Percentiles rank a stretch among this genome's conserved stretches.
Conservation (phyloP, 2,888 invertebrate genomes). For the Pomacea canaliculata region DNA sequence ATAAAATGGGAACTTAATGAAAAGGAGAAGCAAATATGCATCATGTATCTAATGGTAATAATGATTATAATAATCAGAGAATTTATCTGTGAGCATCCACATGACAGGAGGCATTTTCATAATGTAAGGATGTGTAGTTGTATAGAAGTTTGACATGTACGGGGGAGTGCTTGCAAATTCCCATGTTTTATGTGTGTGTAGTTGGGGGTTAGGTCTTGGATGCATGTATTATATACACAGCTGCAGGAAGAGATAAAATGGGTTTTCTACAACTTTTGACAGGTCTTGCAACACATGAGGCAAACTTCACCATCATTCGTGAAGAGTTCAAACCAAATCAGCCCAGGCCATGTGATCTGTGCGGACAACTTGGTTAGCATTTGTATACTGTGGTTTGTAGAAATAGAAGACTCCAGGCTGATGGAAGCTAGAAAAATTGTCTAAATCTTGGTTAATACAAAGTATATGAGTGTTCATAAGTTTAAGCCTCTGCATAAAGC, state of each 20-base stretch:
- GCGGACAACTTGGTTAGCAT: conserved; percentile 77
- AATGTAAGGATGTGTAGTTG: no score
- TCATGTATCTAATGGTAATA: no score
- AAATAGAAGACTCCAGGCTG: not conserved
- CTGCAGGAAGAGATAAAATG: not conserved
- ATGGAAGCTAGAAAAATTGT: not conserved
- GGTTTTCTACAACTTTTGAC: conserved; percentile 9
- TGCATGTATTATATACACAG: not conserved
- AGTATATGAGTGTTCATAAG: not conserved
- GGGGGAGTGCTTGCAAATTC: no score
- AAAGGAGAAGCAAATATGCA: no score
- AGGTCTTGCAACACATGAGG: conserved; percentile 97
- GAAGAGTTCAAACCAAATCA: conserved; percentile 99
- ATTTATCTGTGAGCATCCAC: no score
- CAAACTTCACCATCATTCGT: conserved; percentile 97
- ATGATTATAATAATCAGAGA: no score
- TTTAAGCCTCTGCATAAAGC: no score
- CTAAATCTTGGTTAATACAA: not conserved
- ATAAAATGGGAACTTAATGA: no score
- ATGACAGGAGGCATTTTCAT: no score
- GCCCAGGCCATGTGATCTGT: conserved; percentile 94
- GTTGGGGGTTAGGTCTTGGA: no score
- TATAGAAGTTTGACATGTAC: no score
- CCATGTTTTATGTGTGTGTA: no score
- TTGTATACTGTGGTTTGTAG: not conserved